phyloP scores from a whole-genome alignment of 2,797 vertebrate species.

The Borostomias antarcticus region DNA sequence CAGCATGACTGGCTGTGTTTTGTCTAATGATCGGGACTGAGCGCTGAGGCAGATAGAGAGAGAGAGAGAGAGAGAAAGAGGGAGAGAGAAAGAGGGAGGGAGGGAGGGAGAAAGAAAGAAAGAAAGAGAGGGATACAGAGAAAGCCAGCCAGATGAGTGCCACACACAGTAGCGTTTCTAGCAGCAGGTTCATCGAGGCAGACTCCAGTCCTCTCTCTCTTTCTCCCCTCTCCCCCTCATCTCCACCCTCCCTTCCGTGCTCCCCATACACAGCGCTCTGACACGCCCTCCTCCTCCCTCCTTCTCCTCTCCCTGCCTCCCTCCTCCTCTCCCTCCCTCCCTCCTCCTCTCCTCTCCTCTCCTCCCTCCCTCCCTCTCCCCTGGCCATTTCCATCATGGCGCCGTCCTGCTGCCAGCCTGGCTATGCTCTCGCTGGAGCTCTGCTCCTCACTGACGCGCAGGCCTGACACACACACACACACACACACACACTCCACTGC shows the following conservation, averaged over 20 bases:
- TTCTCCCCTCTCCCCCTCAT: neutral
- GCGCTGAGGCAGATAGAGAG: neutral
- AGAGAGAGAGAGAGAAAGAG: neutral
- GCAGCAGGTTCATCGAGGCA: neutral
- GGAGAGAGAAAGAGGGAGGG: conserved; percentile 2
- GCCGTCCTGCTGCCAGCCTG: conserved; percentile 33
- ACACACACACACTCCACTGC: conserved; percentile 10
- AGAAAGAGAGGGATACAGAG: conserved; percentile 7
- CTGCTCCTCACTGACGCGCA: neutral
- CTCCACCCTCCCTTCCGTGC: neutral
- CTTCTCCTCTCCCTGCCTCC: neutral
- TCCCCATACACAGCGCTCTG: too few species aligned
- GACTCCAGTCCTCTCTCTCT: neutral
- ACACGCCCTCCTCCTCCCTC: neutral
- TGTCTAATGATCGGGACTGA: neutral
- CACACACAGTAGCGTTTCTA: neutral
- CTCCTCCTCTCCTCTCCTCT: neutral
- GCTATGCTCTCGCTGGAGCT: conserved; percentile 13
- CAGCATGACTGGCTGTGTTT: neutral
- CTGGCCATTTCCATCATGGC: conserved; percentile 39
- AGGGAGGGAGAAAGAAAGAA: conserved; percentile 5
- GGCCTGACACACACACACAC: conserved; percentile 10
- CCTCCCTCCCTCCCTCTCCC: neutral
- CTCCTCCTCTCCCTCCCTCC: neutral
- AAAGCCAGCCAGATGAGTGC: neutral